A percentile compares a stretch with the other conserved stretches of the same genome.
Evolutionary conservation across 2,888 invertebrate species (phyloP).

Genomic region (Xylophagus ater): DNA sequence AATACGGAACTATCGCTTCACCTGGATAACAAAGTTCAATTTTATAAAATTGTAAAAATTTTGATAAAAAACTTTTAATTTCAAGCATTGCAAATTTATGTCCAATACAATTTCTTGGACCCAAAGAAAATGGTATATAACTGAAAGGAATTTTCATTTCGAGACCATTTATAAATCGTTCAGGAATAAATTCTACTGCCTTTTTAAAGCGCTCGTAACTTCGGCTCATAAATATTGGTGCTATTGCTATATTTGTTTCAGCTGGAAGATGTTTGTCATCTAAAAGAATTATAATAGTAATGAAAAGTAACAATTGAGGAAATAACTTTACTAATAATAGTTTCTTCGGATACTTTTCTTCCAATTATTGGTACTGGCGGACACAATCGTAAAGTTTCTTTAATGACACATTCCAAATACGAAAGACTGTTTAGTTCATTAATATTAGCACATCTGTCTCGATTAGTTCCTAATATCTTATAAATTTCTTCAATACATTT

Average conservation of each 20-base stretch:
- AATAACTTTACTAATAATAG: constrained; percentile 30
- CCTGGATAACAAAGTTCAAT: too few species aligned
- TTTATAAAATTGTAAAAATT: constrained; percentile 31
- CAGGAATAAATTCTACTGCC: constrained; percentile 31
- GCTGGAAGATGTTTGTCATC: constrained; percentile 35
- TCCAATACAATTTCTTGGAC: constrained; percentile 35
- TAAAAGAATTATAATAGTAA: constrained; percentile 16
- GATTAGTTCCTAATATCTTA: constrained; percentile 32
- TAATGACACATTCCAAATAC: constrained; percentile 34
- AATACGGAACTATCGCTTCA: too few species aligned
- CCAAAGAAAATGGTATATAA: constrained; percentile 37
- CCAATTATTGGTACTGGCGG: constrained; percentile 36
- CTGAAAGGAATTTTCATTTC: constrained; percentile 33
- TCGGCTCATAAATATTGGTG: constrained; percentile 29
- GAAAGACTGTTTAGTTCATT: constrained; percentile 29
- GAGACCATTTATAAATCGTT: constrained; percentile 31
- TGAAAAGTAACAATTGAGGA: too few species aligned
- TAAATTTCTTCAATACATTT: constrained; percentile 40
- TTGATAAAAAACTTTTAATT: constrained; percentile 31
- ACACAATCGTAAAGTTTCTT: constrained; percentile 34
- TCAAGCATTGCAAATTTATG: constrained; percentile 37
- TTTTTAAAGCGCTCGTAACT: constrained; percentile 29
- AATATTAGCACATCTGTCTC: constrained; percentile 27
- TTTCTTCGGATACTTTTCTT: constrained; percentile 29
- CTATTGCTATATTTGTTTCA: constrained; percentile 33